Evolutionary conservation across 2,797 vertebrate species (phyloP).

Genomic region (Lagorchestes hirsutus): DNA sequence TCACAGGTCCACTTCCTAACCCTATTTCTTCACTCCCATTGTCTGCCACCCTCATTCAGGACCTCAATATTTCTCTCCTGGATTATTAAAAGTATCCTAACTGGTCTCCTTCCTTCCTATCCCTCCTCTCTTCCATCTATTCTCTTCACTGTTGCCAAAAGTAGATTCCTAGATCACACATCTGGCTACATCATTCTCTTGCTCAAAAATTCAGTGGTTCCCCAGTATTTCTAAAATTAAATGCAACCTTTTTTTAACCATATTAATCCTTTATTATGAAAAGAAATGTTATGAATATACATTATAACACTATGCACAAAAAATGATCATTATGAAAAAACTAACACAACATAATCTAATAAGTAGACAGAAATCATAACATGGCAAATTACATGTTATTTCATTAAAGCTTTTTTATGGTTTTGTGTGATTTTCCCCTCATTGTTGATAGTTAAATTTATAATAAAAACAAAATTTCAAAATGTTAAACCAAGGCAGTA

Average conservation of each 20-base stretch:
- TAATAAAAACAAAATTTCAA: neutral
- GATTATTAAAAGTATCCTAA: neutral
- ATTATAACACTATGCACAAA: neutral
- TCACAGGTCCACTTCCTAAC: neutral
- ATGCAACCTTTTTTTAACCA: neutral
- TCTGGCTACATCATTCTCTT: neutral
- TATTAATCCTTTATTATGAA: neutral
- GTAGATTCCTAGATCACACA: neutral
- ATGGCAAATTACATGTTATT: neutral
- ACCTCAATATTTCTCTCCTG: neutral
- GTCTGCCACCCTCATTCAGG: neutral
- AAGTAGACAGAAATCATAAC: neutral
- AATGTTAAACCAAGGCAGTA: neutral
- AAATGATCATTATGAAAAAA: neutral
- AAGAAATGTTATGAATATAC: neutral
- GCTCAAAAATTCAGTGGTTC: neutral
- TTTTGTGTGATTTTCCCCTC: neutral
- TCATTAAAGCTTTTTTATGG: neutral
- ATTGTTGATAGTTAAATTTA: neutral
- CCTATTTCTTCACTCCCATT: neutral
- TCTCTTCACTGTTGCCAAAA: neutral
- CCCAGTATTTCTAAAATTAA: neutral
- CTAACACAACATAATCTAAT: neutral
- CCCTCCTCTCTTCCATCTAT: neutral
- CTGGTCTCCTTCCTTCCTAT: neutral